Percentiles rank a stretch among this genome's conserved stretches.
Conservation (phyloP, 2,113 vertebrate genomes). For the Oceanites oceanicus region DNA sequence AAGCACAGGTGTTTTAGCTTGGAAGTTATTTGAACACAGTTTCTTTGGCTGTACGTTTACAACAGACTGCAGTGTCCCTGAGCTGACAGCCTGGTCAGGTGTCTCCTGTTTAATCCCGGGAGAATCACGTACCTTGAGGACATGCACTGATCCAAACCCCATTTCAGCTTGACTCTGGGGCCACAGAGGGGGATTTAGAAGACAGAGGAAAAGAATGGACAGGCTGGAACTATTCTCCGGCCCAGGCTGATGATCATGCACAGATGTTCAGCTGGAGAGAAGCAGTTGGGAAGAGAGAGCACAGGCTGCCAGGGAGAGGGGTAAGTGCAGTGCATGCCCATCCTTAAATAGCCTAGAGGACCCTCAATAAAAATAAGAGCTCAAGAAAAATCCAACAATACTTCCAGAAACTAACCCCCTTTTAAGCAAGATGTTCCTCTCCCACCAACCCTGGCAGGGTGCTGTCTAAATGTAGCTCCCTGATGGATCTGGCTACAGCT, state of each 20-base stretch:
- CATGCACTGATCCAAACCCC: background rate
- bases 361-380: background rate
- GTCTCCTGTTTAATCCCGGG: background rate
- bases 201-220: background rate
- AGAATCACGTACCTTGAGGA: background rate
- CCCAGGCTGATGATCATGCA: background rate
- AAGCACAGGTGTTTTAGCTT: background rate
- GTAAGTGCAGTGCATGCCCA: background rate
- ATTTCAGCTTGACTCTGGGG: background rate
- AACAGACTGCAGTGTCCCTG: fast-evolving
- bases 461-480: conserved; percentile 6
- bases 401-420: background rate
- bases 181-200: background rate
- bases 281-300: background rate
- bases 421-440: background rate
- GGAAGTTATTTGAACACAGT: background rate
- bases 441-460: background rate
- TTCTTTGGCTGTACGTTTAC: background rate
- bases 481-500: conserved; percentile 13
- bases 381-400: background rate
- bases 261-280: background rate
- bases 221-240: background rate
- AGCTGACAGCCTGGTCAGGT: background rate
- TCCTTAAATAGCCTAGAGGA: background rate
- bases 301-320: background rate